Conservation (phyloP, 2,888 invertebrate genomes). For the Villa cingulata region DNA sequence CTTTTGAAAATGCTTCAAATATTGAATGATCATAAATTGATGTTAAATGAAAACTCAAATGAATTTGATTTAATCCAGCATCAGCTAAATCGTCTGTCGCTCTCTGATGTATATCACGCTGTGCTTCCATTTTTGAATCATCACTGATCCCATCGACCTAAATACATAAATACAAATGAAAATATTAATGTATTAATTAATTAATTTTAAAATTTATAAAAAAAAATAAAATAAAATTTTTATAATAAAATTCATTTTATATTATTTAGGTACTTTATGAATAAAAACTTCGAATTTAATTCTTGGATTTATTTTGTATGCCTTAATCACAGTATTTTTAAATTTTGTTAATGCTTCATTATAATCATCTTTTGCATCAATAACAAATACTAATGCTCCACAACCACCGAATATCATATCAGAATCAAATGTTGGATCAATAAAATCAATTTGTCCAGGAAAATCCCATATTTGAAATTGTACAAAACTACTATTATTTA, state of each 20-base stretch:
- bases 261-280: slow-evolving; percentile 88
- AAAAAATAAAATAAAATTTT: no score
- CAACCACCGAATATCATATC: slow-evolving; percentile 95
- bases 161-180: slow-evolving; percentile 14
- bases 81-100: slow-evolving; percentile 91
- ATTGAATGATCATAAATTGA: slow-evolving; percentile 99
- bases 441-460: slow-evolving; percentile 97
- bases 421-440: slow-evolving; percentile 90
- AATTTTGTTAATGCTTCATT: slow-evolving; percentile 88
- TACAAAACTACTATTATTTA: slow-evolving; percentile 89
- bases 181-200: slow-evolving; percentile 8
- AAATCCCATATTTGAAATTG: slow-evolving; percentile 99
- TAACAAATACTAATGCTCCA: slow-evolving; percentile 96
- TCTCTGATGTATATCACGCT: slow-evolving; percentile 93
- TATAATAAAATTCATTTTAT: no score
- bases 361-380: slow-evolving; percentile 97
- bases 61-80: slow-evolving; percentile 74
- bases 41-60: slow-evolving; percentile 88
- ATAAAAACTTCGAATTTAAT: slow-evolving; percentile 98
- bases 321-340: slow-evolving; percentile 85
- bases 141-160: slow-evolving; percentile 94
- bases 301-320: slow-evolving; percentile 86
- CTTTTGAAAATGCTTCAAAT: slow-evolving; percentile 99
- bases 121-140: slow-evolving; percentile 98
- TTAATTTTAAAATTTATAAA: not conserved